These are phyloP conservation scores for Melikaiella ostensackeni DNA, from an alignment of 2,888 invertebrate species.

Conservation along the genomic window DNA sequence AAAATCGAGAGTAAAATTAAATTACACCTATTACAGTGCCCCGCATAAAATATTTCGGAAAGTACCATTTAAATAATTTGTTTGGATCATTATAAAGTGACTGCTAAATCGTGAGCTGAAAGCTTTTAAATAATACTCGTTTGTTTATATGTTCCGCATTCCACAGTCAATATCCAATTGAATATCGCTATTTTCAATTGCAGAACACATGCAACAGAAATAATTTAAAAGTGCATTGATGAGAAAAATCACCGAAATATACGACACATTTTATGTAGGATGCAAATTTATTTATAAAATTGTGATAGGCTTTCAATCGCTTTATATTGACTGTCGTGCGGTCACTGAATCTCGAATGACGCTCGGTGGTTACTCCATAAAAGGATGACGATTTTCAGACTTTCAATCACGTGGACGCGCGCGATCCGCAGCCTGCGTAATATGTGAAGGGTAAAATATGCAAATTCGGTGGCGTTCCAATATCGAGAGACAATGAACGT, in stretches of 20 bases:
- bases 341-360: not conserved
- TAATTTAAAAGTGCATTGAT: not conserved
- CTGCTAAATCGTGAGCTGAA: too few species aligned
- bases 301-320: not conserved
- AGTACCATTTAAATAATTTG: too few species aligned
- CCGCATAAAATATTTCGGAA: too few species aligned
- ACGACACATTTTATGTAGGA: not conserved
- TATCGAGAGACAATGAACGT: not conserved
- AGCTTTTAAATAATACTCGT: too few species aligned
- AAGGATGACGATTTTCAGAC: not conserved
- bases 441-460: not conserved
- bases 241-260: not conserved
- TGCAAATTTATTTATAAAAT: slow-evolving; percentile 1
- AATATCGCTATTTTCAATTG: not conserved
- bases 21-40: too few species aligned
- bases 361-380: not conserved
- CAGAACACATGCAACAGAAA: not conserved
- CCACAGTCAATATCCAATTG: too few species aligned
- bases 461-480: not conserved
- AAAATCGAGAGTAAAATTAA: too few species aligned
- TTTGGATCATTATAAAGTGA: too few species aligned
- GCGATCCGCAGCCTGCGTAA: not conserved
- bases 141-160: too few species aligned
- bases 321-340: slow-evolving; percentile 7
- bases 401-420: slow-evolving; percentile 1